Percentiles rank a stretch among this genome's conserved stretches.
phyloP scores from a whole-genome alignment of 2,888 invertebrate species.

The Parasteatoda lunata region DNA sequence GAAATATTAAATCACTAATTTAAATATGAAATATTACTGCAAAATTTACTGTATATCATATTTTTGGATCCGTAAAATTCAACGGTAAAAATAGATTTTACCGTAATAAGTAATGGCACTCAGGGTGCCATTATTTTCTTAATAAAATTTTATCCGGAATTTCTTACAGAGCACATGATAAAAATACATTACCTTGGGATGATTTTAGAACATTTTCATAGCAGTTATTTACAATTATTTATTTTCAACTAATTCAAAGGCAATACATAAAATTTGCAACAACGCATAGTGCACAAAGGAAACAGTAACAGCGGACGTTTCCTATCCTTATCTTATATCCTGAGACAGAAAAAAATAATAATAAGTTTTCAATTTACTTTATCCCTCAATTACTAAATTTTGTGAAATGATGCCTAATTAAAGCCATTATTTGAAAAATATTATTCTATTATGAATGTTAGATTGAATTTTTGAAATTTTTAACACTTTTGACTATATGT shows the following conservation, averaged over 20 bases:
- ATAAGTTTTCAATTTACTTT: not conserved
- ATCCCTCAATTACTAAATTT: too few relatives aligned
- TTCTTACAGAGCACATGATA: not conserved
- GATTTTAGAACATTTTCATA: not conserved
- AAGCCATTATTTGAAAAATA: too few relatives aligned
- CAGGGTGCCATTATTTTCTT: not conserved
- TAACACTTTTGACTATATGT: too few relatives aligned
- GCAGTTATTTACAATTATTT: not conserved
- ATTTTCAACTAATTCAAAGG: not conserved
- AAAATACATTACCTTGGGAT: not conserved
- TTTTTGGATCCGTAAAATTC: too few relatives aligned
- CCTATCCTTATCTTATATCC: conserved; percentile 3
- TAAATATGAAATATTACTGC: too few relatives aligned
- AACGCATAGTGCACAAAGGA: not conserved
- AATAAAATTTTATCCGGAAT: not conserved
- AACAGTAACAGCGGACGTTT: not conserved
- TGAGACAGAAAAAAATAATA: not conserved
- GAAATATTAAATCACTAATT: too few relatives aligned
- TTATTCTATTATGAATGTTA: too few relatives aligned
- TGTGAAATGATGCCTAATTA: too few relatives aligned
- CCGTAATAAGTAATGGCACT: too few relatives aligned
- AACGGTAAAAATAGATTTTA: too few relatives aligned
- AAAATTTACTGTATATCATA: too few relatives aligned
- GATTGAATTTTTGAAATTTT: too few relatives aligned
- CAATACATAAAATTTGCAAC: not conserved